Base-by-base conservation (phyloP, 2,113 vertebrate genomes). In the Pomatostomus ruficeps region DNA sequence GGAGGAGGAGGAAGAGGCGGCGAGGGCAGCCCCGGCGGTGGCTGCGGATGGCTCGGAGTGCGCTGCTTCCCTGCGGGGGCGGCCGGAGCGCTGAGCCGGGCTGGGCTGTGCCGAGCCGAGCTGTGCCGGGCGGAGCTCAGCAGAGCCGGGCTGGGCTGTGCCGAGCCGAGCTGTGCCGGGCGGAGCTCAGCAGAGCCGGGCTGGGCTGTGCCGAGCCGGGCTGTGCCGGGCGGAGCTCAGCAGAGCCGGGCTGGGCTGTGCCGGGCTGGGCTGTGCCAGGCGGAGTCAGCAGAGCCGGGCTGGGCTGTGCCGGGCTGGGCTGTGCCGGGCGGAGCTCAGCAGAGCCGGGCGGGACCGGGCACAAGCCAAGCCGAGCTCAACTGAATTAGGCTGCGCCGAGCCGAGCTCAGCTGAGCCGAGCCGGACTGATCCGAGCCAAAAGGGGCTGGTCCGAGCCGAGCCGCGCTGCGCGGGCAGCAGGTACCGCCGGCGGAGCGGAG, bases 371-470 rank as follows among this genome's bases (percentile, higher is more conserved):
- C 70, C 31, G 25, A 63, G 61, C 61, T 5, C 10, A 24, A 38
- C 36, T 3, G 9, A 19, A 9, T 6, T 4, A 12, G 6, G 6
- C 51, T 38, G n/a, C 10, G 2, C 46, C 17, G 58, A 55, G 4
- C 46, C 1, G 23, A 46, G 19, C 29, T 2, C 48, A 43, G 2
- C 9, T 4, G 22, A 35, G 2, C 42, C 5, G n/a, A 9, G 14
- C 31, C 1, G 38, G 16, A 5, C 40, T 2, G 51, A 6, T 1
- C 43, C 6, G 33, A 38, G 35, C n/a, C 29, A 35, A 55, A 5
- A 10, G 5, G 19, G 12, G 46, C 55, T 16, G 10, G 17, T 3
- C 29, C 2, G 7, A 36, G 8, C 24, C 7, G 61, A 18, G 25
- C 21, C 22, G 24, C 2, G 36, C 61, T 31, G 74, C 17, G 25